phyloP scores from a whole-genome alignment of 37 sponge, comb jelly and placozoan species.

The Halisarca cf. caerulea region DNA sequence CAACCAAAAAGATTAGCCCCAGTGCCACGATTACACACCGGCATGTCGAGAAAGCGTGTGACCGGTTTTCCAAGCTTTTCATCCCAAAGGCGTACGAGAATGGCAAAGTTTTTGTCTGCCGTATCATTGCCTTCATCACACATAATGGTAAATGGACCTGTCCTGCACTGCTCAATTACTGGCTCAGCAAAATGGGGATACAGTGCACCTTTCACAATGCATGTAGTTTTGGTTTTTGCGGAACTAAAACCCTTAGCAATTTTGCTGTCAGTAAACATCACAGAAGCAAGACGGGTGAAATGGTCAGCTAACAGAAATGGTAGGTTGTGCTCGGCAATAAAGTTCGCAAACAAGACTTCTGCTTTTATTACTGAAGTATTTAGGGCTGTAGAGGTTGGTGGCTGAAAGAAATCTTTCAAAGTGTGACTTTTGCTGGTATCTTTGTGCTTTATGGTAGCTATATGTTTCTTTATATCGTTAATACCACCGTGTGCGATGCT shows the following conservation, averaged over 20 bases:
- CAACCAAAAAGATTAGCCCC: too few species aligned
- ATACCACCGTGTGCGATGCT: slow-evolving; percentile 22
- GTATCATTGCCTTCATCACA: slow-evolving; percentile 46
- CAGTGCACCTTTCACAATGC: slow-evolving; percentile 70
- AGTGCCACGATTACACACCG: too few species aligned
- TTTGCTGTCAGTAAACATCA: slow-evolving; percentile 49
- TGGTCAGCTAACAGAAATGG: slow-evolving; percentile 66
- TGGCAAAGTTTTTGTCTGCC: slow-evolving; percentile 8
- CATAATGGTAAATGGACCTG: slow-evolving; percentile 44
- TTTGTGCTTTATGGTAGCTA: slow-evolving; percentile 26
- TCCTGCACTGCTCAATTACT: slow-evolving; percentile 42
- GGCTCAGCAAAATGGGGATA: slow-evolving; percentile 36
- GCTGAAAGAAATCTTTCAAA: neutral
- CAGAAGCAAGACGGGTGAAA: slow-evolving; percentile 39
- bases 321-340: slow-evolving; percentile 50
- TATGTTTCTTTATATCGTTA: slow-evolving; percentile 9
- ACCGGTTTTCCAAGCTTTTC: too few species aligned
- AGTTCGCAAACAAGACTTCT: slow-evolving; percentile 45
- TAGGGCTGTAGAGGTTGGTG: too few species aligned
- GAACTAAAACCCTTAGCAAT: slow-evolving; percentile 48
- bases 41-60: too few species aligned
- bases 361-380: too few species aligned
- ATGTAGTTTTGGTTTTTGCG: slow-evolving; percentile 63
- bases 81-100: too few species aligned
- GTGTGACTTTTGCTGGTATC: neutral